Evolutionary conservation across 2,797 vertebrate genomes (phyloP), one percentile per base, ranked within the genome.

Genomic region (Amniataba percoides): DNA sequence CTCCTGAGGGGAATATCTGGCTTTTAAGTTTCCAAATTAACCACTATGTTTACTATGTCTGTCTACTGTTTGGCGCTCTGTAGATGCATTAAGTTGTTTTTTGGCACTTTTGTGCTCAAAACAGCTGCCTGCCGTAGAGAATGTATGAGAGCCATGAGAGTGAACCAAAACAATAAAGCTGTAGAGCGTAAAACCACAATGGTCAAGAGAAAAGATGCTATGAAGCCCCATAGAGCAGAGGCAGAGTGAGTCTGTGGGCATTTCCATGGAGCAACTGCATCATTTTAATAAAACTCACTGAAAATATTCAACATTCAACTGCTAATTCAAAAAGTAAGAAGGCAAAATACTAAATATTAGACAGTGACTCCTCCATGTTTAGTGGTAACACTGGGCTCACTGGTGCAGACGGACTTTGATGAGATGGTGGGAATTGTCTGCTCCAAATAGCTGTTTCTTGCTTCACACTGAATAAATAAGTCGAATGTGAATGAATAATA

Each of bases 401-500:
- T 18, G 14, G 49, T 21, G 31, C 62, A 62, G 34, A 40, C 21
- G 9, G 7, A 36, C 39, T 34, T 5, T 1, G 4, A 55, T 14
- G 57, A 34, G 23, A 42, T 21, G 7, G 15, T 45, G 2, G 23
- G 6, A 16, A 34, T 40, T 19, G 11, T 39, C 63, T 16, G 43
- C n/a, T 66, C 15, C 68, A 52, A 68, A 64, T 21, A 23, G 23
- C 40, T 68, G 15, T 71, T 21, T 71, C 45, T 58, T 66, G 2
- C 64, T 19, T 52, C 12, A 18, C 34, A 56, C n/a, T 27, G 40
- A 45, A 53, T 1, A 71, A 81, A 74, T 57, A 61, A 25, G n/a
- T 43, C 21, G 21, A 56, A 9, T 13, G 23, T 43, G 16, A 66
- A 56, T 60, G 14, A 76, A 68, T 61, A 62, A 76, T 4, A 52